Evolutionary conservation across 2,888 invertebrate genomes (phyloP), one percentile per base, ranked within the genome.

Genomic region (Zeuzera pyrina): DNA sequence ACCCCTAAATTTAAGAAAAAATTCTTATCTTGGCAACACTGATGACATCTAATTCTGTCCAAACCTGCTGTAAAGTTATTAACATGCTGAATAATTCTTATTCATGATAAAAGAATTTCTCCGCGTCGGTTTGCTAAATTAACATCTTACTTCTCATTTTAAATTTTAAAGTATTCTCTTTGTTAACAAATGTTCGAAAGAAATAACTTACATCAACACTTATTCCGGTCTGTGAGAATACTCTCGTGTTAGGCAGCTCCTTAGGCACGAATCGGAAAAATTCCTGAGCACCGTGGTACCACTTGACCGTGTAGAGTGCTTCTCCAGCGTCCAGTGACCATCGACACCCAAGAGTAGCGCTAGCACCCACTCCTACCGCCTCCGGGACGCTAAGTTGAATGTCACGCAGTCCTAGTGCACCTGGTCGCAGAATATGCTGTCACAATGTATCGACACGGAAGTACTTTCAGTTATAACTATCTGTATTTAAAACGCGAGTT

Each of bases 221-320:
- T 38, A 86, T 78, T 31, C 89, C 90, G 2, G 89, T 88, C 46
- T 89, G 85, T 2, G 89, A 88, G 63, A 92, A 92, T 30, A 90
- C 89, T 39, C 88, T 85, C 5, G 90, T 90, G 44, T 89, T 89
- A n/a, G 92, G 92, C 45, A 89, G 70, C 59, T 92, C 92, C 63
- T 92, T 92, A n/a, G 92, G 92, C 48, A 92, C 87, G 63, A 87
- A 92, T 46, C 92, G 86, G 78, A 89, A 93, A 85, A 93, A 92
- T 69, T 93, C 92, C 45, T 88, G 86, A 5, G 85, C 73, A 2
- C 91, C 91, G 62, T 91, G 91, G 81, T 92, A 92, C 92, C 92
- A 93, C 70, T 92, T 92, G 45, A 93, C 90, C 19, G 91, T 89
- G 72, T 92, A 93, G 4, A 93, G 81, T 5, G 87, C 85, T 45